Conservation (phyloP, 1,140 invertebrate species). For the Pseudomyrmex sp. region DNA sequence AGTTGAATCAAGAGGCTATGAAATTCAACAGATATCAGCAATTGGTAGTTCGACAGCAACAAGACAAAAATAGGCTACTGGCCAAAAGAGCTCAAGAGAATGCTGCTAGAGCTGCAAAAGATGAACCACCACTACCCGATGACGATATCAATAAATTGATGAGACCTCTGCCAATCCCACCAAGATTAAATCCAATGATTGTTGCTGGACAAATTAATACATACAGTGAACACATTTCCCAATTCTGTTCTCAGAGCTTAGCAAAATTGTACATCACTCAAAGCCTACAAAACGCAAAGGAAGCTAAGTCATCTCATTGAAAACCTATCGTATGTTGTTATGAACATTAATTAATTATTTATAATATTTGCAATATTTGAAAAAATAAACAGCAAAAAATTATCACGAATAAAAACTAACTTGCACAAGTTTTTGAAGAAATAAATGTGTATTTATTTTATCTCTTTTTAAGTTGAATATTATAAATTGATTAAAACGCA, state of each 20-base stretch:
- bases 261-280: constrained; percentile 98
- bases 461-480: too few species aligned
- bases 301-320: constrained; percentile 85
- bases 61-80: constrained; percentile 95
- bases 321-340: neutral
- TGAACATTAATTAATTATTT: too few species aligned
- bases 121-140: constrained; percentile 96
- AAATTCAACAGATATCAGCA: constrained; percentile 98
- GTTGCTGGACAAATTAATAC: constrained; percentile 97
- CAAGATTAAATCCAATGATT: constrained; percentile 97
- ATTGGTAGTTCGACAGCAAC: constrained; percentile 92
- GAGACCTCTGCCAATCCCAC: constrained; percentile 95
- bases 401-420: too few species aligned
- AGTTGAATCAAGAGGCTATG: constrained; percentile 97
- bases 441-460: too few species aligned
- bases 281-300: constrained; percentile 93
- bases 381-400: too few species aligned
- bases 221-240: constrained; percentile 96
- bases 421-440: too few species aligned
- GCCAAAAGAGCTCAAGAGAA: constrained; percentile 97
- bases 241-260: constrained; percentile 98
- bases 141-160: constrained; percentile 98
- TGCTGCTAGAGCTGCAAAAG: constrained; percentile 92
- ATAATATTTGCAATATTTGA: too few species aligned
- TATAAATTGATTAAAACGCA: too few species aligned